Evolutionary conservation across 2,113 vertebrate genomes (phyloP), one percentile per base, ranked within the genome.

Genomic region (Pleuronectes platessa): DNA sequence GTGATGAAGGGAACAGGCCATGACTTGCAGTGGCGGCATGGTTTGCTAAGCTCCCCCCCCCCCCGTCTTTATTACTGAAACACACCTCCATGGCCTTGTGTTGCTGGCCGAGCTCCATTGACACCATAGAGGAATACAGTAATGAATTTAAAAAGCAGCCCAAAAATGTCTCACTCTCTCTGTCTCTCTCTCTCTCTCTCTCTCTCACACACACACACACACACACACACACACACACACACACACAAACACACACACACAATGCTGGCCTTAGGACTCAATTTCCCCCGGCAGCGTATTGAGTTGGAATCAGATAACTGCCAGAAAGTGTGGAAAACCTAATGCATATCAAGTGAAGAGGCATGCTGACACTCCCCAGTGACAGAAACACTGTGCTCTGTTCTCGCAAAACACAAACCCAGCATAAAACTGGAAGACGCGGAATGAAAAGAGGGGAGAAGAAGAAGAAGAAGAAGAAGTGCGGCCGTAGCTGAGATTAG

Each of bases 301-400:
- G 87, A 89, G 82, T 81, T 78, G 53, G 86, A 93, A 92, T 92
- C 90, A 91, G 90, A 89, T 92, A 92, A 88, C 71, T 88, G 85
- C 53, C 83, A 85, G 86, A 86, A 89, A 82, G 83, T 80, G 88
- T 78, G 66, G 84, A 81, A 88, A 90, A 89, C 87, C 82, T 84
- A 90, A 93, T 91, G 88, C 88, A 92, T 91, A 92, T 92, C 86
- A 90, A 91, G 86, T 84, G 87, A 91, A 77, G 68, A 84, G 86
- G 82, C 83, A 86, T 78, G 61, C 83, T 81, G 80, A 82, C 83
- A 81, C 55, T 88, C 81, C 84, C 81, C 68, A 51, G 85, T 69
- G 82, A 81, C 81, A 84, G 81, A 84, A 77, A 86, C 77, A 79
- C 74, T 77, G 53, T 58, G 61, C 72, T 76, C 74, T 68, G 71